phyloP scores from a whole-genome alignment of 2,888 invertebrate genomes.

The Molorchus minor region DNA sequence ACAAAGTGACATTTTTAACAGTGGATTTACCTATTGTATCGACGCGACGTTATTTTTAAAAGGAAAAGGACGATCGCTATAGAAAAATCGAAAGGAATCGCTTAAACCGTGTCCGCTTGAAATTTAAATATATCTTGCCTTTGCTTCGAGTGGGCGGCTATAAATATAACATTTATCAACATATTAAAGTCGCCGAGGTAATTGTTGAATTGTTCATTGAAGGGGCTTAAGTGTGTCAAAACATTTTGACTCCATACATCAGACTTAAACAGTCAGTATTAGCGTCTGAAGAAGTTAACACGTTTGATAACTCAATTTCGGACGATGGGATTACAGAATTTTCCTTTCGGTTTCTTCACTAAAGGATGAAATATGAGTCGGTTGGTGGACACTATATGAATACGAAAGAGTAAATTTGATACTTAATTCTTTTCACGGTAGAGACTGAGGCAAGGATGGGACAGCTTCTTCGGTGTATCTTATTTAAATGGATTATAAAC shows the following conservation, averaged over 20 bases:
- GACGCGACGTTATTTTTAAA: conserved; percentile 8
- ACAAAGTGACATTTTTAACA: conserved; percentile 43
- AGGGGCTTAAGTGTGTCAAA: conserved; percentile 43
- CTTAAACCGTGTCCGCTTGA: conserved; percentile 27
- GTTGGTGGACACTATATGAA: conserved; percentile 19
- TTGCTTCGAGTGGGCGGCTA: conserved; percentile 24
- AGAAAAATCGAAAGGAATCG: conserved; percentile 17
- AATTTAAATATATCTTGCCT: conserved; percentile 24
- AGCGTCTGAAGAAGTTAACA: conserved; percentile 32
- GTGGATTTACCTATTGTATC: conserved; percentile 37
- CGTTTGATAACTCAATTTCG: conserved; percentile 42
- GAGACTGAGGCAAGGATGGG: conserved; percentile 19
- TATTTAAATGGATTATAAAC: conserved; percentile 36
- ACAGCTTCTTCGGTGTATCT: conserved; percentile 34
- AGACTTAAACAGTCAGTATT: conserved; percentile 43
- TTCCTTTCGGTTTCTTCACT: conserved; percentile 23
- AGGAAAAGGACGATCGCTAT: conserved; percentile 4
- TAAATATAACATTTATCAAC: conserved; percentile 35
- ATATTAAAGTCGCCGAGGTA: conserved; percentile 26
- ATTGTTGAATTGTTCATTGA: conserved; percentile 35
- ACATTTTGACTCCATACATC: conserved; percentile 53
- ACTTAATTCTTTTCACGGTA: conserved; percentile 27
- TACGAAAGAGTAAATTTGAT: conserved; percentile 26
- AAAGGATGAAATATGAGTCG: conserved; percentile 20
- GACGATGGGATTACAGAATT: conserved; percentile 22